A percentile compares a stretch with the other conserved stretches of the same genome.
Evolutionary conservation across 2,888 invertebrate species (phyloP).

Genomic region (Platycheirus rosarum): DNA sequence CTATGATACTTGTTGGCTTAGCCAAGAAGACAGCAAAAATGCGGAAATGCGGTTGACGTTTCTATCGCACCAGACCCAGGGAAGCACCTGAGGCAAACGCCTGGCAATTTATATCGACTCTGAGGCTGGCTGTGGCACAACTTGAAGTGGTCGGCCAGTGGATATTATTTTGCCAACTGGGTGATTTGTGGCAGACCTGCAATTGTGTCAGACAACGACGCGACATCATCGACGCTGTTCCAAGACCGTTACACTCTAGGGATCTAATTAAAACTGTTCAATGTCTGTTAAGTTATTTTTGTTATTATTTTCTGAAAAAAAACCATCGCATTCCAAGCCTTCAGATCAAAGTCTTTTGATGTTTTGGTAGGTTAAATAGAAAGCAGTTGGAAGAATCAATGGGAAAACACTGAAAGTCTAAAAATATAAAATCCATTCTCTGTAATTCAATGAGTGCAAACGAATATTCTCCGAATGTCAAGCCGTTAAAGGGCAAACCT

Average conservation of each 20-base stretch:
- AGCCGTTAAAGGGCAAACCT: too few species aligned
- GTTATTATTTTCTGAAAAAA: too few species aligned
- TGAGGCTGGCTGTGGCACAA: conserved; percentile 36
- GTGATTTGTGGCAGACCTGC: conserved; percentile 40
- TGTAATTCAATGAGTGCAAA: too few species aligned
- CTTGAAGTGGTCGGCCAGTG: conserved; percentile 53
- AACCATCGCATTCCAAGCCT: too few species aligned
- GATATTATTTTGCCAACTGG: conserved; percentile 46
- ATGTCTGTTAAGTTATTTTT: too few species aligned
- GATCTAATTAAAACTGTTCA: conserved; percentile 57
- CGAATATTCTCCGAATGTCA: too few species aligned
- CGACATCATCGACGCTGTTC: neutral
- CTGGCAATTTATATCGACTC: conserved; percentile 55
- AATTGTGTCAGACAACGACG: conserved; percentile 53
- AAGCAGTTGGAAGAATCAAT: too few species aligned
- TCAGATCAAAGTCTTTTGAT: too few species aligned
- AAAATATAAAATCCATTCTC: too few species aligned
- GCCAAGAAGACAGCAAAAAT: conserved; percentile 51
- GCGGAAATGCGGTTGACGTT: conserved; percentile 67
- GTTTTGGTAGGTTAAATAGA: too few species aligned
- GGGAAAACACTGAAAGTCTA: too few species aligned
- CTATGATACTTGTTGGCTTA: conserved; percentile 19
- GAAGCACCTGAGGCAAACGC: conserved; percentile 46
- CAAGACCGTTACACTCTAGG: conserved; percentile 57
- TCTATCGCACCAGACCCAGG: conserved; percentile 23